Base-by-base conservation (phyloP, 2,888 invertebrate species). In the Argyresthia goedartella region DNA sequence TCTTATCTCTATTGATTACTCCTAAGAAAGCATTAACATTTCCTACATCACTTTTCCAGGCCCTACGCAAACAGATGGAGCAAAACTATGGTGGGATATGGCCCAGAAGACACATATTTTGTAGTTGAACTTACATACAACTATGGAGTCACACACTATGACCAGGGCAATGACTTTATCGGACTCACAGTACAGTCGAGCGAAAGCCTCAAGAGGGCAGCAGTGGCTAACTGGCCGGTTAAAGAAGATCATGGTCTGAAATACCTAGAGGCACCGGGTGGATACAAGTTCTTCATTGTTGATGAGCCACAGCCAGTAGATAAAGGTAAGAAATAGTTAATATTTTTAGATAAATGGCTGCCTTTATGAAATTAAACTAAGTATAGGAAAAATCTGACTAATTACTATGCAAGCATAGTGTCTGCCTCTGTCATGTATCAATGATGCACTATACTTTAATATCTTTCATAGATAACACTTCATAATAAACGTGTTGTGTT, bases 51-150 rank as follows among this genome's bases (percentile, higher is more conserved):
- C 36, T 45, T 54, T 79, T 84, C 36, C 70, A 97, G 98, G n/a
- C 98, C 98, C 0, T 99, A 98, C 68, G 96, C 95, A 64, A 97
- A 97, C 65, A 92, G 95, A 61, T 99, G 99, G 99, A 98, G 98
- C 71, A 99, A 99, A 86, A 98, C 99, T 0, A 99, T 99, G 99
- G 90, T 99, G 47, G 99, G 99, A 1, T 99, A 98, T 79, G 99
- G 99, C 0, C 92, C 95, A 0, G 99, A 99, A 81, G 94, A 96
- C 63, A 89, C 90, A 51, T 95, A 99, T 79, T 99, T 99, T 86
- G 99, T 97, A 0, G 89, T 98, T 16, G 99, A 99, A 73, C 88
- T 99, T 46, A 99, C 99, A 10, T 99, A 99, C 76, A 99, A 99
- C 76, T 99, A 99, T 73, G 96, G 96, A 16, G 91, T 99, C 16